Conservation (phyloP, 2,888 invertebrate species). For the Taphrorychus bicolor region DNA sequence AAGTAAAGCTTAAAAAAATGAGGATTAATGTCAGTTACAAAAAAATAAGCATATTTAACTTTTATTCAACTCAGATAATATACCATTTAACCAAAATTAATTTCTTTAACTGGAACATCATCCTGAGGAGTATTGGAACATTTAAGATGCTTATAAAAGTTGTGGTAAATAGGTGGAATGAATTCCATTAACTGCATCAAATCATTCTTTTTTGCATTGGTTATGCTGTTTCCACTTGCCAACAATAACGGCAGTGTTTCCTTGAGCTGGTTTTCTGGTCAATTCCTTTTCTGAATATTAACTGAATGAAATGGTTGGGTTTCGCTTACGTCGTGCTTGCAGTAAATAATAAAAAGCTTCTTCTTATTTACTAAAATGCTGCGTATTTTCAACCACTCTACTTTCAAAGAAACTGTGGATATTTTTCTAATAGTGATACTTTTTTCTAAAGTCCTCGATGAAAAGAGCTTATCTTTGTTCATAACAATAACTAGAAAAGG, state of each 20-base stretch:
- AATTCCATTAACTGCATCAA: conserved; percentile 5
- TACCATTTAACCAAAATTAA: no score
- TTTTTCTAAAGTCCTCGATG: neutral
- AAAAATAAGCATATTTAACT: no score
- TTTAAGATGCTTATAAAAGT: no score
- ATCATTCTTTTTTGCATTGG: conserved; percentile 10
- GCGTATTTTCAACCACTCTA: conserved; percentile 11
- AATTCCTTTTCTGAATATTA: conserved; percentile 1
- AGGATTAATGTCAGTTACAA: no score
- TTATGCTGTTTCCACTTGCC: neutral
- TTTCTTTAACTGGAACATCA: no score
- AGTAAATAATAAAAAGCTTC: neutral
- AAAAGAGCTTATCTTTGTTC: neutral
- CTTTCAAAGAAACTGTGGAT: neutral
- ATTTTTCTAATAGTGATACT: conserved; percentile 4
- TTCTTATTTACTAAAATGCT: neutral
- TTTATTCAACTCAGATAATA: no score
- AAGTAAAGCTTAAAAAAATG: no score
- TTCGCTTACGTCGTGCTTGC: neutral
- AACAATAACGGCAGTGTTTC: conserved; percentile 3
- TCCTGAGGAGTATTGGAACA: no score
- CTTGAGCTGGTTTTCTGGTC: neutral
- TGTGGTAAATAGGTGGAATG: conserved; percentile 10
- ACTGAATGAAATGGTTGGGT: neutral
- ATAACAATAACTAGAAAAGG: conserved; percentile 3